A percentile compares a stretch with the other conserved stretches of the same genome.
These are phyloP conservation scores for Pseudorasbora parva DNA, from an alignment of 2,113 vertebrate genomes.

Conservation along the genomic window DNA sequence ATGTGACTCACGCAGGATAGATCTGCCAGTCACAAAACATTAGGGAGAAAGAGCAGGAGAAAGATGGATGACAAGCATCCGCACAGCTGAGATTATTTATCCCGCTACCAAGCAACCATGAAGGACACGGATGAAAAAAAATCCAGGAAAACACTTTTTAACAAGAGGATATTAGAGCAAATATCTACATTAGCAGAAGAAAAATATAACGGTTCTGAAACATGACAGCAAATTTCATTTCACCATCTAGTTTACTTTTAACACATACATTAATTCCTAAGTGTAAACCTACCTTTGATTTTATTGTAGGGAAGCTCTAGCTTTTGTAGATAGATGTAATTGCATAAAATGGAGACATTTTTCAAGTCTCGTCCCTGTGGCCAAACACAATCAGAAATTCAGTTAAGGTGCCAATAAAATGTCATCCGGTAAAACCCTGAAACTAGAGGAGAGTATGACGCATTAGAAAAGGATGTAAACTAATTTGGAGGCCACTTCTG, in stretches of 20 bases:
- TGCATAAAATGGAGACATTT: constrained; percentile 81
- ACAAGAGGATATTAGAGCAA: constrained; percentile 39
- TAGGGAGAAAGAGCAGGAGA: constrained; percentile 40
- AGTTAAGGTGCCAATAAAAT: constrained; percentile 40
- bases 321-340: constrained; percentile 85
- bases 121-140: constrained; percentile 35
- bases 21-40: constrained; percentile 75
- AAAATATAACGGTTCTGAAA: not conserved
- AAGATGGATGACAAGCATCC: constrained; percentile 27
- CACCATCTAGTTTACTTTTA: constrained; percentile 22
- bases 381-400: constrained; percentile 47
- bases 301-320: constrained; percentile 88
- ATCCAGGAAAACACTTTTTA: constrained; percentile 13
- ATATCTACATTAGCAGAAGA: constrained; percentile 24
- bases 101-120: constrained; percentile 14
- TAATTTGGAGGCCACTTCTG: constrained; percentile 25
- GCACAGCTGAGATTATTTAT: constrained; percentile 32
- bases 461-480: constrained; percentile 31
- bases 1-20: constrained; percentile 88
- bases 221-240: constrained; percentile 1
- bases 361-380: constrained; percentile 77
- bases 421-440: constrained; percentile 27
- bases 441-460: constrained; percentile 25
- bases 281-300: constrained; percentile 82
- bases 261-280: not conserved